These are phyloP conservation scores for Apostichopus japonicus DNA, from an alignment of 35 echinoderm and acorn worm genomes.

Conservation along the genomic window DNA sequence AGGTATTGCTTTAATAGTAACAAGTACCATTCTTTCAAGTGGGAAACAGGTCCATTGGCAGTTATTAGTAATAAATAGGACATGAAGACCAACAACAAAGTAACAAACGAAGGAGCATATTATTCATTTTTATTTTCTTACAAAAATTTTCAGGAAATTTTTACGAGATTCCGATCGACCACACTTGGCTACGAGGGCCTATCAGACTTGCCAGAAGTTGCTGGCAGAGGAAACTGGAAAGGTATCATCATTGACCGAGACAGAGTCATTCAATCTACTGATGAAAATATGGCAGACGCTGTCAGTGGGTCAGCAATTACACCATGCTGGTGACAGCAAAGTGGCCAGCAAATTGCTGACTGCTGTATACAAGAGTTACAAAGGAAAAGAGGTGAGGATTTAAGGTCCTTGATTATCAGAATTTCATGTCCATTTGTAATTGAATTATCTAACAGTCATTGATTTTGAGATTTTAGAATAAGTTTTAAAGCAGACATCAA, in stretches of 20 bases:
- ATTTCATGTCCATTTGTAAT: not conserved
- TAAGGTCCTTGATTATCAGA: not conserved
- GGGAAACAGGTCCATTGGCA: no score
- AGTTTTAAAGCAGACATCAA: no score
- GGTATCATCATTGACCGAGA: not conserved
- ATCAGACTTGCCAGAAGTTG: slow-evolving; percentile 61
- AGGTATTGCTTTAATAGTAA: no score
- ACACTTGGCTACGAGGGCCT: slow-evolving; percentile 72
- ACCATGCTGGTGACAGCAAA: slow-evolving; percentile 26
- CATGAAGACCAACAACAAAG: no score
- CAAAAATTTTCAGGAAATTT: slow-evolving; percentile 69
- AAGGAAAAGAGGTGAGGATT: slow-evolving; percentile 57
- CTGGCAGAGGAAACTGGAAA: slow-evolving; percentile 28
- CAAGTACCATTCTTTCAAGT: no score
- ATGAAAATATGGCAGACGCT: slow-evolving; percentile 44
- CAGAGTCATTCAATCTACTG: slow-evolving; percentile 42
- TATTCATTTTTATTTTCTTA: no score
- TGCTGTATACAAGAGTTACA: slow-evolving; percentile 35
- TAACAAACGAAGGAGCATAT: no score
- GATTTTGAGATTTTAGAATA: no score
- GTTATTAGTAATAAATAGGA: no score
- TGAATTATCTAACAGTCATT: no score
- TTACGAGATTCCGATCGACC: slow-evolving; percentile 81
- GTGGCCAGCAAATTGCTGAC: slow-evolving; percentile 42
- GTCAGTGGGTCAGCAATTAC: slow-evolving; percentile 51